These are phyloP conservation scores for Scolopax rusticola DNA, from an alignment of 2,797 vertebrate species.

Conservation along the genomic window DNA sequence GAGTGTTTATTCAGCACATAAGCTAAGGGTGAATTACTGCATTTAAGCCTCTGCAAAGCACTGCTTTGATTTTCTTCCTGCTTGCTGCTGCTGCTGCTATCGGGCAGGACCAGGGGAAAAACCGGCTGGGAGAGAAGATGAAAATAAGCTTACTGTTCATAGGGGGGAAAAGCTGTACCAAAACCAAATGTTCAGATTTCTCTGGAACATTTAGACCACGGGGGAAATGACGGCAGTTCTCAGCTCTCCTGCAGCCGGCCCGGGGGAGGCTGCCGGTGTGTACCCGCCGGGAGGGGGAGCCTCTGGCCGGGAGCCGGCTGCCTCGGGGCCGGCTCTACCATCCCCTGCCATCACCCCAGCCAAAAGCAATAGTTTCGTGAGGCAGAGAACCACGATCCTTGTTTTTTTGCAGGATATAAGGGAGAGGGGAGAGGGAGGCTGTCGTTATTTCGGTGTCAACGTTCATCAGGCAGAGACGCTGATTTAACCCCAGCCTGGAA, in stretches of 20 bases:
- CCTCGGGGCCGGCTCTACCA: background rate
- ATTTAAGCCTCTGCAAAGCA: background rate
- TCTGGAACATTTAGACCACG: fast-evolving
- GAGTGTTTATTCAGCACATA: background rate
- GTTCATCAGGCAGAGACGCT: fast-evolving
- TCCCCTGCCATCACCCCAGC: fast-evolving
- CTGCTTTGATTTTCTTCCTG: fast-evolving
- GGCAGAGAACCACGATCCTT: fast-evolving
- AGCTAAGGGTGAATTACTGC: too few relatives aligned
- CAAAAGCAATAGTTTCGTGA: background rate
- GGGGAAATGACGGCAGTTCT: fast-evolving
- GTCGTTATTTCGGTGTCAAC: fast-evolving
- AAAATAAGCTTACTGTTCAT: fast-evolving
- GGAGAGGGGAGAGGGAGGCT: too few relatives aligned
- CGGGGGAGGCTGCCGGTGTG: fast-evolving
- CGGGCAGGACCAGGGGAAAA: background rate
- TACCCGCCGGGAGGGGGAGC: background rate
- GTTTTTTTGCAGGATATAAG: background rate
- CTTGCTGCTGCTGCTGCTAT: background rate
- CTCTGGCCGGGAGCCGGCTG: background rate
- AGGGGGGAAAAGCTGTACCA: background rate
- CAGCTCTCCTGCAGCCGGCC: fast-evolving
- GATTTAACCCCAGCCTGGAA: background rate
- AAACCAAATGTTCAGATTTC: background rate
- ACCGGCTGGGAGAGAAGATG: background rate